Conservation (phyloP, 2,113 vertebrate genomes). For the Aphyosemion australe region DNA sequence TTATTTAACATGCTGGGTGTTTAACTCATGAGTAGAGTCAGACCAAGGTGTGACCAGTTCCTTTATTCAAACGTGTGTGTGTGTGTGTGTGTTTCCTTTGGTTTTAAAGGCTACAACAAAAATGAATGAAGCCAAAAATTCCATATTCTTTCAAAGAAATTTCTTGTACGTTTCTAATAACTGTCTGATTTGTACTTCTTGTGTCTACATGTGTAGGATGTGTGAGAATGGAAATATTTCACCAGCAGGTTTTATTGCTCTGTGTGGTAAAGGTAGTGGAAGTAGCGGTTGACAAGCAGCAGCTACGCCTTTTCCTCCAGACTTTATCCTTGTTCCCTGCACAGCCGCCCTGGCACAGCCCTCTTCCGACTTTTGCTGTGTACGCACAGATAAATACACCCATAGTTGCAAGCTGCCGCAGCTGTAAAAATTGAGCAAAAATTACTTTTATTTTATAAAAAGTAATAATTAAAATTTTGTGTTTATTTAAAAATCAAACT, state of each 20-base stretch:
- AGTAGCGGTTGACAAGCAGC: slow-evolving; percentile 49
- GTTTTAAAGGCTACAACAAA: slow-evolving; percentile 2
- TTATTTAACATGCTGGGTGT: slow-evolving; percentile 1
- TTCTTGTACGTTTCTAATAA: slow-evolving; percentile 16
- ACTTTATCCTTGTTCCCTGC: slow-evolving; percentile 72
- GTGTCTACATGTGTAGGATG: slow-evolving; percentile 12
- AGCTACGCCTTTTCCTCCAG: slow-evolving; percentile 76
- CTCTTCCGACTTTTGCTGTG: slow-evolving; percentile 63
- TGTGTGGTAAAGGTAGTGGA: slow-evolving; percentile 42
- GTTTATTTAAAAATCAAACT: neutral
- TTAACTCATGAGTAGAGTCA: slow-evolving; percentile 8
- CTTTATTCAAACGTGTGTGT: neutral
- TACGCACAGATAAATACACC: slow-evolving; percentile 49
- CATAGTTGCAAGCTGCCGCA: slow-evolving; percentile 10
- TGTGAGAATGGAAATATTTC: slow-evolving; percentile 31
- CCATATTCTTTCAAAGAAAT: slow-evolving; percentile 24
- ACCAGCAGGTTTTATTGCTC: slow-evolving; percentile 57
- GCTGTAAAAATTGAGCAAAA: neutral
- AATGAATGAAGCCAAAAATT: neutral
- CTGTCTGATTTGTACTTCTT: slow-evolving; percentile 13
- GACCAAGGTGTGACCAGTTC: slow-evolving; percentile 6
- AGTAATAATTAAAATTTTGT: neutral
- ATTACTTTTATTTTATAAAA: neutral
- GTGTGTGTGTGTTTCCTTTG: neutral
- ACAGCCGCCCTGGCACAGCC: slow-evolving; percentile 53